Evolutionary conservation across 2,113 vertebrate species (phyloP).

Genomic region (Vidua chalybeata): DNA sequence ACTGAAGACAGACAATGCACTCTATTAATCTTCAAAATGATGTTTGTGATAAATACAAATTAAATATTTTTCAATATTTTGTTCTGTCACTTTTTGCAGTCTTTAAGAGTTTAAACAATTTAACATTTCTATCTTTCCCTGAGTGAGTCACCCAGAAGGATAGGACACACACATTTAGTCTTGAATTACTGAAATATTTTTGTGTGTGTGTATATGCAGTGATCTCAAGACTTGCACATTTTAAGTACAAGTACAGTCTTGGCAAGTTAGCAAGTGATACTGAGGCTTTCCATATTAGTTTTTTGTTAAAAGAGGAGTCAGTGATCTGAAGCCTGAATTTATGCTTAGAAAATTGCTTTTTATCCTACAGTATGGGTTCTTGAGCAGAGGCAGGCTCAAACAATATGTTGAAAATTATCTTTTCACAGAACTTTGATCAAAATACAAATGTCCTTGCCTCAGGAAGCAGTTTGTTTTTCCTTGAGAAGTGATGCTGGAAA

Average conservation of each 20-base stretch:
- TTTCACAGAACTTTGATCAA: slow-evolving; percentile 34
- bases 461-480: neutral
- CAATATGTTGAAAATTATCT: slow-evolving; percentile 16
- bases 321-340: slow-evolving; percentile 6
- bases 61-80: slow-evolving; percentile 19
- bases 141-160: slow-evolving; percentile 37
- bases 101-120: neutral
- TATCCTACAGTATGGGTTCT: neutral
- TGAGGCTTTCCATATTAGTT: neutral
- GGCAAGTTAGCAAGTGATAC: neutral
- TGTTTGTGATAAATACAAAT: slow-evolving; percentile 36
- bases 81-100: neutral
- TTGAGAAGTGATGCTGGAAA: slow-evolving; percentile 4
- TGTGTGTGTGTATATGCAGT: neutral
- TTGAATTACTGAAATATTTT: slow-evolving; percentile 59
- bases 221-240: neutral
- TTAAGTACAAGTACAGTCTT: neutral
- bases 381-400: neutral
- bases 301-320: neutral
- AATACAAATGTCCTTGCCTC: slow-evolving; percentile 19
- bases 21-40: slow-evolving; percentile 12
- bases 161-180: neutral
- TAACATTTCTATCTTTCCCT: slow-evolving; percentile 16
- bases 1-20: neutral
- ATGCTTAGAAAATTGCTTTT: slow-evolving; percentile 24